Conservation (phyloP, 2,888 invertebrate species). For the Plagodis pulveraria region DNA sequence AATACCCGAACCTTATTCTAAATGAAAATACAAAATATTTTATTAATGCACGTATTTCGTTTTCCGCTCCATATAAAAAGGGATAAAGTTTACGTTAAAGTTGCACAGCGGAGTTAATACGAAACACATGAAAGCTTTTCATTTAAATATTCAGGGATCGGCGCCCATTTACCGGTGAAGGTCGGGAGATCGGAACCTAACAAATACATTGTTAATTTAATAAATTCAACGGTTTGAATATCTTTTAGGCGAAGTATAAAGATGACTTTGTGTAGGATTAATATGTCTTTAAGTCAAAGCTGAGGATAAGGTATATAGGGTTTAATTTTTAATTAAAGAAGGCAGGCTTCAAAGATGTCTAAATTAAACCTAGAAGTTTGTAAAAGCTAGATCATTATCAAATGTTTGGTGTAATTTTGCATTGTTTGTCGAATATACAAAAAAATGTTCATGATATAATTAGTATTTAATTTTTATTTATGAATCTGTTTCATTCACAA, state of each 20-base stretch:
- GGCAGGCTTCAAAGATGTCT: background rate
- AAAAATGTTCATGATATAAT: too few relatives aligned
- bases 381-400: too few relatives aligned
- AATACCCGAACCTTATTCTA: background rate
- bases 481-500: too few relatives aligned
- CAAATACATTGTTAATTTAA: slow-evolving; percentile 9
- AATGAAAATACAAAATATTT: slow-evolving; percentile 22
- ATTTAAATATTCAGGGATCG: slow-evolving; percentile 33
- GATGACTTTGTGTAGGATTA: background rate
- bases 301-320: background rate
- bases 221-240: background rate
- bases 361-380: too few relatives aligned
- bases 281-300: slow-evolving; percentile 1
- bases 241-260: slow-evolving; percentile 10
- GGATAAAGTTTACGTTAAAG: slow-evolving; percentile 28
- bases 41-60: slow-evolving; percentile 40
- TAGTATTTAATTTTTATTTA: too few relatives aligned
- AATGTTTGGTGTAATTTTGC: too few relatives aligned
- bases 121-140: slow-evolving; percentile 20
- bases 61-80: slow-evolving; percentile 23
- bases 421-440: too few relatives aligned
- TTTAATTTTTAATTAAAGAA: slow-evolving; percentile 3
- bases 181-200: slow-evolving; percentile 2
- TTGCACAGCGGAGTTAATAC: slow-evolving; percentile 25
- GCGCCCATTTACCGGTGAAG: slow-evolving; percentile 23